Evolutionary conservation across 2,797 vertebrate species (phyloP).

Genomic region (Syngnathus rostellatus): DNA sequence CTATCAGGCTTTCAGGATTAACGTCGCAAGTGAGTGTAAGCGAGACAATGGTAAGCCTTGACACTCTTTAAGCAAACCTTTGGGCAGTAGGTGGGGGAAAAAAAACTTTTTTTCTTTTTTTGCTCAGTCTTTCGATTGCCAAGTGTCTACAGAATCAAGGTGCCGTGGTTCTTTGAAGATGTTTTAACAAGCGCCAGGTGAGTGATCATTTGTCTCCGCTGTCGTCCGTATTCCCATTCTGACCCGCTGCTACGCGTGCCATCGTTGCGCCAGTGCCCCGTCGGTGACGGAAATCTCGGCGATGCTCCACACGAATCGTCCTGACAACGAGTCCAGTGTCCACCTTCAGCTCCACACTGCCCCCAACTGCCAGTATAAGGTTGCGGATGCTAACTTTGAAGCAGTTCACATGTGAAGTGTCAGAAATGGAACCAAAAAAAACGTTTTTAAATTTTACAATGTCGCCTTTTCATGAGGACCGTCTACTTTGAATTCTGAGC

Average conservation of each 20-base stretch:
- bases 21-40: conserved; percentile 77
- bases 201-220: conserved; percentile 3
- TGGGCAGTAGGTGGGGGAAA: not conserved
- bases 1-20: conserved; percentile 89
- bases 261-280: conserved; percentile 66
- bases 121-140: conserved; percentile 71
- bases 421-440: too few relatives aligned
- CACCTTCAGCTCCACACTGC: conserved; percentile 84
- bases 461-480: too few relatives aligned
- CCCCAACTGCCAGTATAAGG: conserved; percentile 91
- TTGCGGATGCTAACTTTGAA: conserved; percentile 30
- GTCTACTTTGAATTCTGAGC: too few relatives aligned
- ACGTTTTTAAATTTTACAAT: too few relatives aligned
- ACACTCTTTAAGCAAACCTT: not conserved
- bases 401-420: not conserved
- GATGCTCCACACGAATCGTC: conserved; percentile 82
- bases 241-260: not conserved
- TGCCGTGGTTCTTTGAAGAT: conserved; percentile 91
- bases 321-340: conserved; percentile 68
- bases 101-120: not conserved
- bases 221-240: not conserved
- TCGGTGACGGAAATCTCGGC: conserved; percentile 81
- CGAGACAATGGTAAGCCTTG: conserved; percentile 71
- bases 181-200: conserved; percentile 78
- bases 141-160: conserved; percentile 81